Evolutionary conservation across 2,797 vertebrate species (phyloP).

Genomic region (Cygnus olor): DNA sequence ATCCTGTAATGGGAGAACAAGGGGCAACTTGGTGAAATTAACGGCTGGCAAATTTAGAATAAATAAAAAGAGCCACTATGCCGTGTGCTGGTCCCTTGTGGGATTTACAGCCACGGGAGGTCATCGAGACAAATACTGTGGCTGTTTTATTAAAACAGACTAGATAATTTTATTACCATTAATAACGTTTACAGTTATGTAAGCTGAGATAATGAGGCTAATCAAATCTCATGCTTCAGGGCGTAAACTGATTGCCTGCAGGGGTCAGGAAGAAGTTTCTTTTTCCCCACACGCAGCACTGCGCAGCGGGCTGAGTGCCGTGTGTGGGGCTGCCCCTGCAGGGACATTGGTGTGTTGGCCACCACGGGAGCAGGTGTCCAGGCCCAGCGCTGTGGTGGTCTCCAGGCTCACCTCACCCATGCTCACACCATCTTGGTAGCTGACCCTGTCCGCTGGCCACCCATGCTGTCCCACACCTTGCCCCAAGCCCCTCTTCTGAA

Average conservation of each 20-base stretch:
- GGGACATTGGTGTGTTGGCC: not conserved
- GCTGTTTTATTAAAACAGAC: slow-evolving; percentile 73
- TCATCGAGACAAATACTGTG: slow-evolving; percentile 72
- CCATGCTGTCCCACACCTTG: not conserved
- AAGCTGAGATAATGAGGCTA: slow-evolving; percentile 79
- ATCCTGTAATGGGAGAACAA: slow-evolving; percentile 19
- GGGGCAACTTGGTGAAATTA: slow-evolving; percentile 37
- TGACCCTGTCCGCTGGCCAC: not conserved
- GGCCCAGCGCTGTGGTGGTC: not conserved
- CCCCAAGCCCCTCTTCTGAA: not conserved
- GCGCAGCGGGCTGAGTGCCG: not conserved
- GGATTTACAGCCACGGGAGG: slow-evolving; percentile 55
- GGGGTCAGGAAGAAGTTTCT: slow-evolving; percentile 69
- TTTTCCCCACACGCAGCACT: slow-evolving; percentile 17
- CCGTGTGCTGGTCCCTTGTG: not conserved
- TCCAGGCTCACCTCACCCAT: not conserved
- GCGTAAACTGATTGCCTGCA: slow-evolving; percentile 65
- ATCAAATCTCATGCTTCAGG: slow-evolving; percentile 71
- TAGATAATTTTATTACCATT: slow-evolving; percentile 80
- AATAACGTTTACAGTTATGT: slow-evolving; percentile 78
- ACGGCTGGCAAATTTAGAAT: slow-evolving; percentile 55
- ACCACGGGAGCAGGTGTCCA: not conserved
- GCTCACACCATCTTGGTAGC: not conserved
- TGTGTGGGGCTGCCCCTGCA: not conserved
- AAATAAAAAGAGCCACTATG: slow-evolving; percentile 48